Evolutionary conservation across 2,113 vertebrate species (phyloP), one percentile per base, ranked within the genome.

Genomic region (Hippolais icterina): DNA sequence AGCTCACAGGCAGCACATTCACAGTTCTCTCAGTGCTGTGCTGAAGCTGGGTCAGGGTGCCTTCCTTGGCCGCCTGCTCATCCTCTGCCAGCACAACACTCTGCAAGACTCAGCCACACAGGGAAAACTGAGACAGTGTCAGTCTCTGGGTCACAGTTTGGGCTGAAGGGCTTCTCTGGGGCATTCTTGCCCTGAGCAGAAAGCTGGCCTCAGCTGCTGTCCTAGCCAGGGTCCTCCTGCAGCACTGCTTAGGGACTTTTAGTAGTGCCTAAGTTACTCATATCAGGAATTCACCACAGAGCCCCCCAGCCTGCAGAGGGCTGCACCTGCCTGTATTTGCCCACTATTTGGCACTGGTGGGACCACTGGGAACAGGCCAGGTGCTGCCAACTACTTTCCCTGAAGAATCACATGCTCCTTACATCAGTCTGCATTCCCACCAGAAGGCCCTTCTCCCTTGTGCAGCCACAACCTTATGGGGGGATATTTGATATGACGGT

Each of bases 401-500:
- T 5, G 4, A 13, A 20, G 54, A 35, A 23, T 42, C 22, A 17
- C 0, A 0, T 42, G 18, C 13, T 74, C 23, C 53, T 65, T 20
- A 2, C 15, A 12, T 7, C 1, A 2, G 22, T 74, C 23, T 22
- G 24, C 0, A 1, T 53, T 65, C 18, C 35, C 7, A 22, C 13
- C 13, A 16, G 27, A 53, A 81, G 79, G 56, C 12, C n/a, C 31
- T 85, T 79, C 22, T 71, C 28, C 23, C n/a, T 83, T 20, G 28
- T 27, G 52, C 46, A 74, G 39, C 2, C 74, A 57, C 1, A 46
- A 5, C 9, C 0, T 0, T 3, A 23, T 0, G 0, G 12, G 13
- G 41, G 19, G 21, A 29, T 17, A 23, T 59, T 28, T 11, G 49
- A 27, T 63, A 11, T 15, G 53, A 39, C 0, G 6, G 10, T 7